Percentiles rank a stretch among this genome's conserved stretches.
Conservation (phyloP, 1,140 invertebrate genomes). For the Drosophila subpulchrella region DNA sequence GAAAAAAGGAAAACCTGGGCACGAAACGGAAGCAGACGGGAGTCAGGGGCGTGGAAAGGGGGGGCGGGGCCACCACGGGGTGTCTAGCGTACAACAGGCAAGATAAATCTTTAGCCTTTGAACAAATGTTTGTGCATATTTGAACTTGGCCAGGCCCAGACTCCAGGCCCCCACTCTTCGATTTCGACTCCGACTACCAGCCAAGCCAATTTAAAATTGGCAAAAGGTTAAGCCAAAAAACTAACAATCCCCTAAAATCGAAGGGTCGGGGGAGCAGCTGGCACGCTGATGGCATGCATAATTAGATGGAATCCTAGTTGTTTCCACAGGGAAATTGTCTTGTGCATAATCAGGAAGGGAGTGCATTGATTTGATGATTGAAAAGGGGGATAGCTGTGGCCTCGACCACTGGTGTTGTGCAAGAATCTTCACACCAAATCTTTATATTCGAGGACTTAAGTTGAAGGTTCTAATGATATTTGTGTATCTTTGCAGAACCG, state of each 20-base stretch:
- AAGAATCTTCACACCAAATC: not conserved
- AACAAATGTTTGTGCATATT: constrained; percentile 82
- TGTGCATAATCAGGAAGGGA: constrained; percentile 42
- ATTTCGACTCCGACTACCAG: not conserved
- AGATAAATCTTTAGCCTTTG: constrained; percentile 82
- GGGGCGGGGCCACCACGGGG: constrained; percentile 64
- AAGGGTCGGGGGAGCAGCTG: constrained; percentile 10
- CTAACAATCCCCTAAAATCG: constrained; percentile 54
- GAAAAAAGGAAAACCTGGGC: constrained; percentile 15
- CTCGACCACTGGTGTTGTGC: not conserved
- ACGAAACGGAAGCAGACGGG: constrained; percentile 66
- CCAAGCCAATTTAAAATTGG: constrained; percentile 78
- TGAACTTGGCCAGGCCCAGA: constrained; percentile 64
- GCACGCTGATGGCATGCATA: constrained; percentile 71
- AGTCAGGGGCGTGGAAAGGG: constrained; percentile 12
- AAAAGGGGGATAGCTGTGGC: constrained; percentile 7
- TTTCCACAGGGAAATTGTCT: constrained; percentile 53
- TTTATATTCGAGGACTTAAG: not conserved
- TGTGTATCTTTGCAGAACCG: too few relatives aligned
- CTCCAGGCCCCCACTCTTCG: not conserved
- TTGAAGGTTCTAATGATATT: not conserved
- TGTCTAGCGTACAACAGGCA: constrained; percentile 68
- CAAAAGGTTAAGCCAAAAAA: constrained; percentile 80
- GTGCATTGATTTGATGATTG: constrained; percentile 60
- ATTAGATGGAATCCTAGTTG: constrained; percentile 59